A percentile compares a stretch with the other conserved stretches of the same genome.
phyloP scores from a whole-genome alignment of 2,113 vertebrate species.

The Taurulus bubalis region DNA sequence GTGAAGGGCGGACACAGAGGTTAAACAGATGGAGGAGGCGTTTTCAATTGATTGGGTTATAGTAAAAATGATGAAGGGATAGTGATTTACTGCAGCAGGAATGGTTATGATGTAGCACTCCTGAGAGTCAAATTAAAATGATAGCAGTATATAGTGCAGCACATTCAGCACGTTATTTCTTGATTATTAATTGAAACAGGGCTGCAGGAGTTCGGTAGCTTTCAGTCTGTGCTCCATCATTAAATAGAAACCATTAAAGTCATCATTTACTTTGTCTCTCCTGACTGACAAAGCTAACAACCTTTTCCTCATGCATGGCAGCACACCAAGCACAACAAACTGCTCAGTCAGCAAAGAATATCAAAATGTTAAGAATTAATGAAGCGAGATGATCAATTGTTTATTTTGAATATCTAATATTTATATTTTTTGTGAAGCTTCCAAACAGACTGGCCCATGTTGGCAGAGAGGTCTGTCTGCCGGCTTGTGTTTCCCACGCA shows the following conservation, averaged over 20 bases:
- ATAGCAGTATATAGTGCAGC: not conserved
- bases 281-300: slow-evolving; percentile 46
- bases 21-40: not conserved
- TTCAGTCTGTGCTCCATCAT: slow-evolving; percentile 2
- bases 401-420: slow-evolving; percentile 84
- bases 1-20: slow-evolving; percentile 37
- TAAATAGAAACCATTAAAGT: slow-evolving; percentile 29
- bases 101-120: not conserved
- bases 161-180: not conserved
- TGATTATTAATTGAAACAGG: not conserved
- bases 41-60: not conserved
- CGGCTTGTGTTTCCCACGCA: slow-evolving; percentile 72
- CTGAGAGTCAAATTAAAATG: slow-evolving; percentile 1
- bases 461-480: slow-evolving; percentile 77
- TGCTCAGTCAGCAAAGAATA: slow-evolving; percentile 71
- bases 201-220: not conserved
- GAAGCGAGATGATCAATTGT: slow-evolving; percentile 80
- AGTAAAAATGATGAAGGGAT: not conserved
- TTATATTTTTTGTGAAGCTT: slow-evolving; percentile 79
- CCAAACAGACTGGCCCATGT: slow-evolving; percentile 76
- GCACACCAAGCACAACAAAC: slow-evolving; percentile 69
- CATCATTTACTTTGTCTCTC: slow-evolving; percentile 34
- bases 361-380: slow-evolving; percentile 76
- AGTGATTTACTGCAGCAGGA: not conserved
- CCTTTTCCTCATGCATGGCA: slow-evolving; percentile 57